Evolutionary conservation across 2,113 vertebrate genomes (phyloP).

Genomic region (Urocitellus parryii): DNA sequence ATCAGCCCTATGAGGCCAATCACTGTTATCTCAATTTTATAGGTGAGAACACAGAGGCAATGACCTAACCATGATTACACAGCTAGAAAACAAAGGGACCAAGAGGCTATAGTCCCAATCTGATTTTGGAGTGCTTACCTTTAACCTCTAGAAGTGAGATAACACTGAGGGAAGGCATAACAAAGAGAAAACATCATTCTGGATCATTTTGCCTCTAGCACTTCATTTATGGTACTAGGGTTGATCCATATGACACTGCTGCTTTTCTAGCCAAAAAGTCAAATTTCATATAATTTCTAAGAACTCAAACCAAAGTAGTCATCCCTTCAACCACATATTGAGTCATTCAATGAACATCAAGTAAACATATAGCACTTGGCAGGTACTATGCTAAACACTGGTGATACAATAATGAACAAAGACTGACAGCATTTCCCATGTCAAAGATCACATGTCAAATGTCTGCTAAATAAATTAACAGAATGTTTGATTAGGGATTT

Average conservation of each 20-base stretch:
- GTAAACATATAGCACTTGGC: not conserved
- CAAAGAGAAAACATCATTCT: not conserved
- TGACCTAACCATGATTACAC: not conserved
- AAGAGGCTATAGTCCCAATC: not conserved
- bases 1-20: not conserved
- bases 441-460: not conserved
- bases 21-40: not conserved
- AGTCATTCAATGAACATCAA: not conserved
- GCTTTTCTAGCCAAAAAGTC: not conserved
- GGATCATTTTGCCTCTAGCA: not conserved
- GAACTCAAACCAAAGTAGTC: slow-evolving; percentile 7
- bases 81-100: not conserved
- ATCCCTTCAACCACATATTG: not conserved
- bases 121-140: not conserved
- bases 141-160: not conserved
- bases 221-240: not conserved
- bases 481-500: not conserved
- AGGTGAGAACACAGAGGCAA: not conserved
- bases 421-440: not conserved
- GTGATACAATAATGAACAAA: not conserved
- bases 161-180: not conserved
- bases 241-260: not conserved
- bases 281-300: not conserved
- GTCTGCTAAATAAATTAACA: not conserved
- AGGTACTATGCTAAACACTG: not conserved